Base-by-base conservation (phyloP, 1,140 invertebrate genomes). In the Caerostris extrusa region DNA sequence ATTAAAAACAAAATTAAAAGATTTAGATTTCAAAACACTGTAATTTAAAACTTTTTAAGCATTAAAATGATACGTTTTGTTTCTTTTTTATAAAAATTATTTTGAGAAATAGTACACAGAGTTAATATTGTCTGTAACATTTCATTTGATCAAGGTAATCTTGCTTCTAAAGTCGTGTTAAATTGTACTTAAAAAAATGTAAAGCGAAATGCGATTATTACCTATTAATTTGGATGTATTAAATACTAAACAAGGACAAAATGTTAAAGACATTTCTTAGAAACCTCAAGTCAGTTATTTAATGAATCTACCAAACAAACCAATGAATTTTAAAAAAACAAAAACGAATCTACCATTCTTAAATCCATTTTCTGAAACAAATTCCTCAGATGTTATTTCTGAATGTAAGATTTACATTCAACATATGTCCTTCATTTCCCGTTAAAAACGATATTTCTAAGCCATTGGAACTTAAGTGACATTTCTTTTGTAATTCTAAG, bases 151-250 rank as follows among this genome's bases (percentile, higher is more conserved):
- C 34, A 34, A 34, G 2, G 34, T 34, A 34, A 34, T 34, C 34
- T 34, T 34, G 34, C 34, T 34, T 34, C 34, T 34, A 34, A 34
- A 34, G 34, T 34, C 34, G 34, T 34, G 34, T 34, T 1, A 34
- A 34, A 34, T 34, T 34, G 34, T 1, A 34, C 34, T n/a, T 34
- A 34, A 34, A 34, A 34, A 34, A 34, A 34, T 34, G 0, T 34
- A 34, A 34, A 34, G 34, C 0, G 34, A 34, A 34, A 34, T 34
- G 34, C 2, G 34, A 34, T 34, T 34, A 34, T 34, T 34, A 34
- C 58, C 69, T 55, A 90, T 90, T 91, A 82, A 91, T 91, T 81
- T 81, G 61, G 55, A 91, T 91, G 55, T 17, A 91, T 50, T 19
- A 61, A 50, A 91, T 81, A 7, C 55, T 81, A 67, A 91, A 60